phyloP scores from a whole-genome alignment of 1,140 invertebrate species.

The Drosophila grimshawi region DNA sequence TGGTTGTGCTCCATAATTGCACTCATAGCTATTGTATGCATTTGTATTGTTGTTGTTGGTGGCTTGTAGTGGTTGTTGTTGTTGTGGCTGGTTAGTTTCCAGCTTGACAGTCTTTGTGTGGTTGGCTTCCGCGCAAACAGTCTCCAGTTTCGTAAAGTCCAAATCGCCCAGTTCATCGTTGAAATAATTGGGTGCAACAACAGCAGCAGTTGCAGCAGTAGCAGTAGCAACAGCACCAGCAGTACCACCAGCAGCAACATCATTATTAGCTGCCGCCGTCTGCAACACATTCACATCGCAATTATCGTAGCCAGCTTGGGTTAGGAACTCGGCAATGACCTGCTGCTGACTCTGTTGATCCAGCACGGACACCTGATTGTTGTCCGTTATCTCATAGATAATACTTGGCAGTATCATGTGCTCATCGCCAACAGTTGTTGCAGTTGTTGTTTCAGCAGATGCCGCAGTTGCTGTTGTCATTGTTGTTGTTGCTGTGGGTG shows the following conservation, averaged over 20 bases:
- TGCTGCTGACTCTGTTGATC: constrained; percentile 76
- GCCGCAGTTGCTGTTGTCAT: constrained; percentile 1
- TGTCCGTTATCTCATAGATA: constrained; percentile 75
- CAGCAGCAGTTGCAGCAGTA: constrained; percentile 2
- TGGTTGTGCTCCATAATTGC: constrained; percentile 24
- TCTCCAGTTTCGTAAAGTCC: constrained; percentile 76
- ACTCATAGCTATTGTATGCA: constrained; percentile 27
- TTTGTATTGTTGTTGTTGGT: constrained; percentile 28
- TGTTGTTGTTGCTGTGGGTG: neutral
- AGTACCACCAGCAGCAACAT: neutral
- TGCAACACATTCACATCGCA: constrained; percentile 65
- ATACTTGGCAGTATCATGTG: constrained; percentile 75
- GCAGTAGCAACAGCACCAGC: too few relatives aligned
- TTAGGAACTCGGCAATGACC: constrained; percentile 74
- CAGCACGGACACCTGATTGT: constrained; percentile 74
- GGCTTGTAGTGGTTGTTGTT: constrained; percentile 38
- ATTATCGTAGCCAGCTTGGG: constrained; percentile 70
- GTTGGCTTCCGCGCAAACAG: constrained; percentile 66
- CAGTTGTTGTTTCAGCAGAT: neutral
- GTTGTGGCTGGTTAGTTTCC: constrained; percentile 51
- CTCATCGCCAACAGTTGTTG: constrained; percentile 49
- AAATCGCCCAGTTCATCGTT: constrained; percentile 64
- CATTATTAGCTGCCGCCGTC: constrained; percentile 9
- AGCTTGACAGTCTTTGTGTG: constrained; percentile 77
- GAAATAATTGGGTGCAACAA: constrained; percentile 39